phyloP scores from a whole-genome alignment of 2,888 invertebrate genomes.

The Eupithecia tripunctaria region DNA sequence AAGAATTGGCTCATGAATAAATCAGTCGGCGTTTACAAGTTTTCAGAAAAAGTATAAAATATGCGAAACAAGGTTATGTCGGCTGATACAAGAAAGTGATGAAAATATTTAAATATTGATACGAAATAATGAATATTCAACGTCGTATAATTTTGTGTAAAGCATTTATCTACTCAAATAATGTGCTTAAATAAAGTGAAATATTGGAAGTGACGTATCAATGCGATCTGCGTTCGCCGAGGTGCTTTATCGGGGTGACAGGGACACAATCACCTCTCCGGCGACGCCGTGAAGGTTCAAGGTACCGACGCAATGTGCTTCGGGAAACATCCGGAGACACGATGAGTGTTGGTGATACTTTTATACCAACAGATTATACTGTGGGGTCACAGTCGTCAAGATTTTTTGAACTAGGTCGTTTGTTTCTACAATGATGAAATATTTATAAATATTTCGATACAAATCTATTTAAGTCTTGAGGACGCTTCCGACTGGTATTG shows the following conservation, averaged over 20 bases:
- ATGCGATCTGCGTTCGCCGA: background rate
- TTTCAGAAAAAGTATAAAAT: conserved; percentile 13
- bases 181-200: background rate
- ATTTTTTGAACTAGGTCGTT: background rate
- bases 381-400: background rate
- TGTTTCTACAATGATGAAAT: background rate
- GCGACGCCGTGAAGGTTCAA: background rate
- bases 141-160: background rate
- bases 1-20: conserved; percentile 42
- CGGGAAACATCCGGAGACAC: background rate
- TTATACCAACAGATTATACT: background rate
- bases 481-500: no score
- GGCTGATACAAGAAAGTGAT: background rate
- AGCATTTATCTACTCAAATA: background rate
- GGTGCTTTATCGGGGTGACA: background rate
- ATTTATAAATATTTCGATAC: background rate
- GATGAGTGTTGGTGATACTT: background rate
- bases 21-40: conserved; percentile 22
- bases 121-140: background rate
- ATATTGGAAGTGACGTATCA: background rate
- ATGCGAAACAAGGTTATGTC: conserved; percentile 11
- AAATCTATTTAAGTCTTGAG: no score
- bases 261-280: background rate
- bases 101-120: background rate
- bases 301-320: background rate